These are phyloP conservation scores for Simalia tracyae DNA, from an alignment of 2,797 vertebrate species.

Conservation along the genomic window DNA sequence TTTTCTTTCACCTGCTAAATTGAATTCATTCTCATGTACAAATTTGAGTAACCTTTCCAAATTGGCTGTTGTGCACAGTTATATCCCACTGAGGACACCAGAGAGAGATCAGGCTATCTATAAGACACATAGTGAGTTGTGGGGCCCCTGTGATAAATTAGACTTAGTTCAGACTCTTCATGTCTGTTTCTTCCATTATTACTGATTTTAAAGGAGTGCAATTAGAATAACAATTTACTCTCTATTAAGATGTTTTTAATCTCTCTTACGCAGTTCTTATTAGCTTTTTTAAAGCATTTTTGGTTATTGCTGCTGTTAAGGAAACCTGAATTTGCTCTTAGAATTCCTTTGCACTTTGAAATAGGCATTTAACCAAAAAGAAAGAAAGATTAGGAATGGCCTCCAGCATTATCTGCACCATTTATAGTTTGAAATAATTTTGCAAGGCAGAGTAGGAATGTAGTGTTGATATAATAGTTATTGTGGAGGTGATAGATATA, in stretches of 20 bases:
- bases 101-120: neutral
- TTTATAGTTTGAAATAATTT: neutral
- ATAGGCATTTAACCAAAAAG: neutral
- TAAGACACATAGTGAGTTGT: neutral
- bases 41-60: conserved; percentile 11
- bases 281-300: neutral
- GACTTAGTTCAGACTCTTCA: neutral
- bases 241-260: neutral
- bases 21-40: conserved; percentile 14
- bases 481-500: neutral
- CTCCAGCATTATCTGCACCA: neutral
- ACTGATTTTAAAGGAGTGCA: neutral
- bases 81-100: neutral
- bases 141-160: neutral
- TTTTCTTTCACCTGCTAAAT: conserved; percentile 9
- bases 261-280: neutral
- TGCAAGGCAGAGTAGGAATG: neutral
- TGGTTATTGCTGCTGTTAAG: neutral
- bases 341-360: neutral
- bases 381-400: neutral
- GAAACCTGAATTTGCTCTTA: neutral
- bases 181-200: neutral
- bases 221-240: neutral
- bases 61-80: neutral
- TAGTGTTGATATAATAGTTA: neutral